Evolutionary conservation across 1,140 invertebrate genomes (phyloP).

Genomic region (Odontomachus brunneus): DNA sequence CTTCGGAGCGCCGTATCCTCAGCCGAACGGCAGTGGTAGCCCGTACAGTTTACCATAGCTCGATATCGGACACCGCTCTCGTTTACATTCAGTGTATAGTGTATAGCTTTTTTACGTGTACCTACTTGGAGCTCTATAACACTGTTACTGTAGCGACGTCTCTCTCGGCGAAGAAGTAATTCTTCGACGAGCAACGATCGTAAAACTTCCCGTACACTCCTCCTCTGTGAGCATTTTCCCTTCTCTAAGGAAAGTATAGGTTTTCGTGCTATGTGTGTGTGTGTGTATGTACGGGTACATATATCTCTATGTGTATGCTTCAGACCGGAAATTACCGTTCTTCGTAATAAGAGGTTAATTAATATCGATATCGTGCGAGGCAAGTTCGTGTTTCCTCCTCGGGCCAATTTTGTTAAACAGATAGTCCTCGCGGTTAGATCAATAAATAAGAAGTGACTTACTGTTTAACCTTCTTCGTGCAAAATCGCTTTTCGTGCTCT

Average conservation of each 20-base stretch:
- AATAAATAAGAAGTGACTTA: conserved; percentile 16
- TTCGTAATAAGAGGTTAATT: neutral
- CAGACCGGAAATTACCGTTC: neutral
- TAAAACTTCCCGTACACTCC: conserved; percentile 19
- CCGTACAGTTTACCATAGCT: neutral
- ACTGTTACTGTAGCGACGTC: neutral
- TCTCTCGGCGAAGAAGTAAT: conserved; percentile 15
- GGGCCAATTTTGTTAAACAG: conserved; percentile 12
- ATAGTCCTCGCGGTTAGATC: neutral
- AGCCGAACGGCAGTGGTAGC: neutral
- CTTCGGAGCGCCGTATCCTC: no score
- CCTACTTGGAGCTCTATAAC: neutral
- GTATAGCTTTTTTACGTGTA: neutral
- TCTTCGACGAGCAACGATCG: conserved; percentile 7
- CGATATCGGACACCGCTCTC: neutral
- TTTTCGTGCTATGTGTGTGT: no score
- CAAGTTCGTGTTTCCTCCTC: neutral
- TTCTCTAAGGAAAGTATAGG: neutral
- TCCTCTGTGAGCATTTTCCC: neutral
- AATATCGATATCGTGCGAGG: neutral
- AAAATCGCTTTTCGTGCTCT: no score
- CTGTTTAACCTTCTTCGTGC: neutral
- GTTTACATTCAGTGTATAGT: conserved; percentile 19
- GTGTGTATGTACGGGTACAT: no score
- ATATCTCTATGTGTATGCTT: neutral